Conservation (phyloP, 2,797 vertebrate genomes). For the Corythornis leucogaster region DNA sequence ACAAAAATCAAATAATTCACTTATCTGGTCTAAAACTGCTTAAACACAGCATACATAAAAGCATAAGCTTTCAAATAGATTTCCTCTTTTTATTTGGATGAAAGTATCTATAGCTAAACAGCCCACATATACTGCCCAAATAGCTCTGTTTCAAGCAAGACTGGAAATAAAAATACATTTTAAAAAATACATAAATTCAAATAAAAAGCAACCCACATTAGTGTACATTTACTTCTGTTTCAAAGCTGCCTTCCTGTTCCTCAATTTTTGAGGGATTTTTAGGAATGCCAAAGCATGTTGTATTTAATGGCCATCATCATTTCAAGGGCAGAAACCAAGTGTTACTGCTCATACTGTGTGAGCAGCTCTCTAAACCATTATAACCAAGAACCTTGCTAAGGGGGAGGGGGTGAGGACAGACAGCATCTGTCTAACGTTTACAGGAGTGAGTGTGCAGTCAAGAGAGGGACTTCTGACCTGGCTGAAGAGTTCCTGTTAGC, state of each 20-base stretch:
- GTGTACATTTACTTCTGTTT: neutral
- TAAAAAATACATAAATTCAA: neutral
- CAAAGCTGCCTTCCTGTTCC: neutral
- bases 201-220: neutral
- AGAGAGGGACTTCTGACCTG: neutral
- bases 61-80: neutral
- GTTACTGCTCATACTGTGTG: neutral
- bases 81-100: neutral
- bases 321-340: neutral
- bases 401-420: neutral
- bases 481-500: neutral
- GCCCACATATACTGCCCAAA: neutral
- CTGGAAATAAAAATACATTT: slow-evolving; percentile 4
- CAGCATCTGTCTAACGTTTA: neutral
- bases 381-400: neutral
- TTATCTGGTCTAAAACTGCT: neutral
- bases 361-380: neutral
- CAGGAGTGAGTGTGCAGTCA: neutral
- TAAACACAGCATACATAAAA: neutral
- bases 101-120: neutral
- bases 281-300: neutral
- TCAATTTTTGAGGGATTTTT: neutral
- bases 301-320: neutral
- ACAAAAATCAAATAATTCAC: neutral
- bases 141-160: slow-evolving; percentile 10